These are phyloP conservation scores for Morpho helenor DNA, from an alignment of 2,888 invertebrate species.

Conservation along the genomic window DNA sequence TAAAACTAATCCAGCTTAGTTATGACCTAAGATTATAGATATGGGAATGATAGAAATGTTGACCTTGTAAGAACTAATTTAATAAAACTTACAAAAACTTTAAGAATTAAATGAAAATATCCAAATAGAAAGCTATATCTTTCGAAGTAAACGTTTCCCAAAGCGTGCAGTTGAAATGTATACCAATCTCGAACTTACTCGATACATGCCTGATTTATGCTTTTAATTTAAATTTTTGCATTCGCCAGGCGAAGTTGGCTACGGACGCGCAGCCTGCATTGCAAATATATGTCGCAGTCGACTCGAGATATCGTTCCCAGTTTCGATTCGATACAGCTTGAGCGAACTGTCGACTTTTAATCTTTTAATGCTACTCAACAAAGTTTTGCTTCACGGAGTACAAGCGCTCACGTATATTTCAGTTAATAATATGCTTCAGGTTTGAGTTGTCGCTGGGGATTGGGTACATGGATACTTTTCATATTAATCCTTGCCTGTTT, in stretches of 20 bases:
- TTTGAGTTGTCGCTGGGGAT: constrained; percentile 20
- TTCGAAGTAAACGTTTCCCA: constrained; percentile 42
- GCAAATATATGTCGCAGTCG: constrained; percentile 71
- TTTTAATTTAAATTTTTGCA: constrained; percentile 81
- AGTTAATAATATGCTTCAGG: constrained; percentile 35
- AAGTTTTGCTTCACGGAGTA: constrained; percentile 53
- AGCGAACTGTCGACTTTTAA: constrained; percentile 74
- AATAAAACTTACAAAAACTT: not conserved
- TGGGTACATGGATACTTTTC: constrained; percentile 4
- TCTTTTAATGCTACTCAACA: constrained; percentile 77
- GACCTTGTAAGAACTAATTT: no score
- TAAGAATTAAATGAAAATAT: constrained; percentile 7
- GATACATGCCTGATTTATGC: constrained; percentile 79
- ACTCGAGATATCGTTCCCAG: constrained; percentile 64
- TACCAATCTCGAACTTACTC: constrained; percentile 74
- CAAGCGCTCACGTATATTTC: constrained; percentile 43
- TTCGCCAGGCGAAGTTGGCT: constrained; percentile 73
- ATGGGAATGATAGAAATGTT: no score
- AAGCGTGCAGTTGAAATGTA: constrained; percentile 65
- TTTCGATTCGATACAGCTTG: constrained; percentile 68
- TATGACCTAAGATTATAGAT: no score
- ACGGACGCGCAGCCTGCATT: constrained; percentile 74
- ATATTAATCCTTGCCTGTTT: not conserved
- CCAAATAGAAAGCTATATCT: constrained; percentile 28
- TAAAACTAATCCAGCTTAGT: no score